A percentile compares a stretch with the other conserved stretches of the same genome.
Conservation (phyloP, 2,113 vertebrate species). For the Tauraco erythrolophus region DNA sequence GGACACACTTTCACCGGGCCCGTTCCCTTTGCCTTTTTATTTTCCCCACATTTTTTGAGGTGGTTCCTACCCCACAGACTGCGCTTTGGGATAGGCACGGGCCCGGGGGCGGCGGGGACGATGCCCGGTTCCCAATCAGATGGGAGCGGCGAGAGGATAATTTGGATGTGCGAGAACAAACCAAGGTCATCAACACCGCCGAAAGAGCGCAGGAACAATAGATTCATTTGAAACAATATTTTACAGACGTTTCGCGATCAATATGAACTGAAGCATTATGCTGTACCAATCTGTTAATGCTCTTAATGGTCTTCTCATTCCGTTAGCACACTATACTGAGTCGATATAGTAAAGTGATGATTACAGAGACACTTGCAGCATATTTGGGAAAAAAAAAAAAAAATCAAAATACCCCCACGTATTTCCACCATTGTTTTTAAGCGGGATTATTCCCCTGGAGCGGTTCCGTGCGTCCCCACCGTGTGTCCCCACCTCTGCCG, state of each 20-base stretch:
- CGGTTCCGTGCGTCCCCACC: not conserved
- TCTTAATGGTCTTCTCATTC: constrained; percentile 88
- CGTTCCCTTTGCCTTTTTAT: not conserved
- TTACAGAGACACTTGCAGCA: constrained; percentile 81
- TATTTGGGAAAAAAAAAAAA: not conserved
- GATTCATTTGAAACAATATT: constrained; percentile 90
- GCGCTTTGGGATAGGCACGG: not conserved
- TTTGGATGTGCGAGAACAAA: constrained; percentile 77
- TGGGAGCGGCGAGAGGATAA: constrained; percentile 79
- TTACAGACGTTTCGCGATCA: constrained; percentile 90
- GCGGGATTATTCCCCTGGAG: not conserved
- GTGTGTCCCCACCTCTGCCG: not conserved
- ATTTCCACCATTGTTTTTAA: not conserved
- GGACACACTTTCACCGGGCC: not conserved
- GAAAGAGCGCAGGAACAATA: constrained; percentile 81
- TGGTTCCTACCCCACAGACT: not conserved
- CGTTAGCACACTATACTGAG: constrained; percentile 79
- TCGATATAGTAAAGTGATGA: constrained; percentile 87
- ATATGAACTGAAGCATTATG: constrained; percentile 90
- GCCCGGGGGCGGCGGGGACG: not conserved
- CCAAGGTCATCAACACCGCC: constrained; percentile 87
- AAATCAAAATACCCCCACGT: not conserved
- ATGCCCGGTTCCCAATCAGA: constrained; percentile 67
- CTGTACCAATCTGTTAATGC: constrained; percentile 91
- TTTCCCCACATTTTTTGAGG: not conserved